Conservation (phyloP, 53 echinoderm and acorn worm species). For the Pentamera pediparva region DNA sequence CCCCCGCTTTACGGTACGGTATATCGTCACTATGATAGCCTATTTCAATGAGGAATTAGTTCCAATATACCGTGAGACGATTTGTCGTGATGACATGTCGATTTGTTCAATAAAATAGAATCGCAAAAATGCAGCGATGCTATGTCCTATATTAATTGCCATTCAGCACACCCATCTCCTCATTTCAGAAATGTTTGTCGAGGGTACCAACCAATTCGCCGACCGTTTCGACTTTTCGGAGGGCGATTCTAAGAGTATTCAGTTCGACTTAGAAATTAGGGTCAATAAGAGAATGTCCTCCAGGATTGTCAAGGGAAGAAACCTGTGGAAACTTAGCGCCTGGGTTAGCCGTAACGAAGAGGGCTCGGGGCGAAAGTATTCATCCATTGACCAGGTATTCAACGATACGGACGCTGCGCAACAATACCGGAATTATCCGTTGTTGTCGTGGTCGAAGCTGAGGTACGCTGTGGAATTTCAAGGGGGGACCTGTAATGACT, state of each 20-base stretch:
- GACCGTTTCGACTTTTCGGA: neutral
- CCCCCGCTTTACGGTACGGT: too few relatives aligned
- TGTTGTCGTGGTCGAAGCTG: neutral
- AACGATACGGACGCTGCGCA: neutral
- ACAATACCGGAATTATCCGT: neutral
- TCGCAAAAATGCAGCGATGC: too few relatives aligned
- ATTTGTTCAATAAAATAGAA: too few relatives aligned
- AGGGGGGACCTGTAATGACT: slow-evolving; percentile 15
- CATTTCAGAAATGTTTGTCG: slow-evolving; percentile 32
- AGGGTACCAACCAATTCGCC: neutral
- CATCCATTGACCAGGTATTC: slow-evolving; percentile 7
- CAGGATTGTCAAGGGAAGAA: slow-evolving; percentile 2
- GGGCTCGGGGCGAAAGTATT: slow-evolving; percentile 16
- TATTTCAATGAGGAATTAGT: too few relatives aligned
- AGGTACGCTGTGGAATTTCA: neutral
- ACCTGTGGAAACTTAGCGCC: slow-evolving; percentile 26
- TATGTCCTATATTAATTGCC: too few relatives aligned
- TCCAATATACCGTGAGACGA: too few relatives aligned
- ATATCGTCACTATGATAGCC: too few relatives aligned
- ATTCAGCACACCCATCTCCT: too few relatives aligned
- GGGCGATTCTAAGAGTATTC: neutral
- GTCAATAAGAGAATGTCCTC: slow-evolving; percentile 20
- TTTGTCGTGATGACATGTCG: too few relatives aligned
- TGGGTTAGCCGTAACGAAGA: slow-evolving; percentile 24
- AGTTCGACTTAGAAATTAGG: slow-evolving; percentile 2